Evolutionary conservation across 2,888 invertebrate species (phyloP).

Genomic region (Microctonus brassicae): DNA sequence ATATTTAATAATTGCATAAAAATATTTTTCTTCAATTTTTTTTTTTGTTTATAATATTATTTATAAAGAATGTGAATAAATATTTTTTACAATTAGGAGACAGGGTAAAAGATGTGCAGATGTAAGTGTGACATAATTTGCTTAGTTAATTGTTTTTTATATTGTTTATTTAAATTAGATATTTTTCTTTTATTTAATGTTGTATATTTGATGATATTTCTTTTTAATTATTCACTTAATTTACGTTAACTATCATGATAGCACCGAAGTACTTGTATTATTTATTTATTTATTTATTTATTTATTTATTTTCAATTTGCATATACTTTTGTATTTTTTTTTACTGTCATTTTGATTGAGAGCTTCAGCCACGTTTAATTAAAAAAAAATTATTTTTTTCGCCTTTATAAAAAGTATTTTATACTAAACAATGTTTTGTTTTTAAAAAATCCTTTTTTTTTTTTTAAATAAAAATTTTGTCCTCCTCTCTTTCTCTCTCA

Average conservation of each 20-base stretch:
- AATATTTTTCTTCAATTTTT: too few relatives aligned
- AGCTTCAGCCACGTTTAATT: slow-evolving; percentile 53
- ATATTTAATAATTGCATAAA: too few relatives aligned
- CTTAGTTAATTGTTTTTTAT: slow-evolving; percentile 45
- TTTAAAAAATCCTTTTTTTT: too few relatives aligned
- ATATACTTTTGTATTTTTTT: slow-evolving; percentile 35
- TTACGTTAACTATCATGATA: slow-evolving; percentile 13
- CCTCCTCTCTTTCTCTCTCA: slow-evolving; percentile 25
- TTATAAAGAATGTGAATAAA: too few relatives aligned
- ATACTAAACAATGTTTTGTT: too few relatives aligned
- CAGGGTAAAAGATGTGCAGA: too few relatives aligned
- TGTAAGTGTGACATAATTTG: too few relatives aligned
- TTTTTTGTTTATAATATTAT: too few relatives aligned
- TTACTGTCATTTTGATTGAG: slow-evolving; percentile 55
- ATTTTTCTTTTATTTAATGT: neutral
- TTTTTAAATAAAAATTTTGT: too few relatives aligned
- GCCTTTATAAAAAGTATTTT: neutral
- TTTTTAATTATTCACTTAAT: neutral
- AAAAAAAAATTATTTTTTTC: neutral
- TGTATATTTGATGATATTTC: neutral
- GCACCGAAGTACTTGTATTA: slow-evolving; percentile 6
- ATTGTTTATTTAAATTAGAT: slow-evolving; percentile 21
- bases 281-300: too few relatives aligned
- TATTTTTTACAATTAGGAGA: too few relatives aligned
- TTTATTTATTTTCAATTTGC: neutral